Base-by-base conservation (phyloP, 2,113 vertebrate species). In the Prunella himalayana region DNA sequence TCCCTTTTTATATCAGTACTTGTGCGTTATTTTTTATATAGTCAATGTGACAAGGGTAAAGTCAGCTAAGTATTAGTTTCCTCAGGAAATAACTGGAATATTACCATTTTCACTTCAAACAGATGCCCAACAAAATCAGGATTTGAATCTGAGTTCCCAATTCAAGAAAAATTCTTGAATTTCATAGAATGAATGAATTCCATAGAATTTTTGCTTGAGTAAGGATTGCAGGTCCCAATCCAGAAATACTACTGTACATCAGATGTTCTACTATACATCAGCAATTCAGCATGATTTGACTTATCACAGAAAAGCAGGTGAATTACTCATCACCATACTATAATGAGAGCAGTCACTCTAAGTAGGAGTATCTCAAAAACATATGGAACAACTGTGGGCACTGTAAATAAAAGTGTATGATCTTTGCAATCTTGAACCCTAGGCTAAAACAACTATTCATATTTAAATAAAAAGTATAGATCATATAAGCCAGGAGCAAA, bases 31-130 rank as follows among this genome's bases (percentile, higher is more conserved):
- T 91, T 95, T 95, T 95, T 95, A 87, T 71, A 93, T 87, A 95
- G 95, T 97, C 95, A 97, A 97, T 96, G 94, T 97, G 97, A 97
- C 95, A 82, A 86, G 94, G 94, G 95, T 97, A 96, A 92, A 91
- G 96, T 97, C 92, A 94, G 72, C 70, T 96, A 95, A 95, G n/a
- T 92, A 95, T 95, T 96, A 91, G 79, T 97, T 96, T 96, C 95
- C 96, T 97, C 96, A 97, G 96, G 94, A 97, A 97, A 97, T 96
- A 97, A 95, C 63, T 91, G 88, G 75, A 94, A 94, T 92, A 95
- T 94, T 95, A 96, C 91, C 86, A 97, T 94, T 95, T 96, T 94
- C 94, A 97, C 91, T 95, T 95, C 96, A 96, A 96, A 97, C 86
- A 97, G 90, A 96, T 95, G 92, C 91, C 96, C 95, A 96, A 87